Evolutionary conservation across 2,797 vertebrate genomes (phyloP).

Genomic region (Argyrosomus regius): DNA sequence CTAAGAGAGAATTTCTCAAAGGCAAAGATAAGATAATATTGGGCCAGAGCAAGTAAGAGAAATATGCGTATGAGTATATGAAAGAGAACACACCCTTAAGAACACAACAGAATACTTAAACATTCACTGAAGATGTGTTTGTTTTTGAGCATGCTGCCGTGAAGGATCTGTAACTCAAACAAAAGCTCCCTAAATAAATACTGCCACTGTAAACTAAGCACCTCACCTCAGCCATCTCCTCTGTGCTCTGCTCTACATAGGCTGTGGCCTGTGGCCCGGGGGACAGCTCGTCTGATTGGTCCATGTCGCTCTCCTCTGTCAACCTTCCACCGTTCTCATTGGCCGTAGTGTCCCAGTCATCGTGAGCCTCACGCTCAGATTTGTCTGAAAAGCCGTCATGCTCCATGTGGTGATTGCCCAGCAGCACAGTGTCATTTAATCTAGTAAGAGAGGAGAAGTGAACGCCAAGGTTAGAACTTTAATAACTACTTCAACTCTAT

Average conservation of each 20-base stretch:
- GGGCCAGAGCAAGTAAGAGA: neutral
- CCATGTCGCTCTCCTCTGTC: conserved; percentile 92
- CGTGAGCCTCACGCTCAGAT: conserved; percentile 90
- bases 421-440: conserved; percentile 88
- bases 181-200: neutral
- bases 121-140: neutral
- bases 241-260: conserved; percentile 92
- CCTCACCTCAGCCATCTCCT: conserved; percentile 95
- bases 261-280: conserved; percentile 86
- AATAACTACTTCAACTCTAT: neutral
- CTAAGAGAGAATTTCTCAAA: neutral
- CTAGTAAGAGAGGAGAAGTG: conserved; percentile 74
- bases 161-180: neutral
- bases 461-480: conserved; percentile 22
- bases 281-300: conserved; percentile 90
- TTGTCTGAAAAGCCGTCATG: conserved; percentile 94
- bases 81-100: neutral
- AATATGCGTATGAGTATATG: neutral
- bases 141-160: neutral
- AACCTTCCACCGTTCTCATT: conserved; percentile 89
- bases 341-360: conserved; percentile 90
- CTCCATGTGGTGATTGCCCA: conserved; percentile 91
- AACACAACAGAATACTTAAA: neutral
- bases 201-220: neutral
- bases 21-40: neutral